phyloP scores from a whole-genome alignment of 2,888 invertebrate species.

The Acleris sparsana region DNA sequence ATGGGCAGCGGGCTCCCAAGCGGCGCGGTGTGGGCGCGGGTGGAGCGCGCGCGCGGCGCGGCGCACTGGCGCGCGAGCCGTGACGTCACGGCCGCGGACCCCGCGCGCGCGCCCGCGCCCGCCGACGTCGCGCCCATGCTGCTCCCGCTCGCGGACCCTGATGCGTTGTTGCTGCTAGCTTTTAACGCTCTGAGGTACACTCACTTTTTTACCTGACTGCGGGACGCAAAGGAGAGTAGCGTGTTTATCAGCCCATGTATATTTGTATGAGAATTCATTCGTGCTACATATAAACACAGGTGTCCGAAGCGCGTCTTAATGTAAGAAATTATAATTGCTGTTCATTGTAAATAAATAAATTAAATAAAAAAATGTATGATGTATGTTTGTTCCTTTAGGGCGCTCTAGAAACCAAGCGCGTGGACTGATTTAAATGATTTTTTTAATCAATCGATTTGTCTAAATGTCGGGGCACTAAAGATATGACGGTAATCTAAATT shows the following conservation, averaged over 20 bases:
- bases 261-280: too few relatives aligned
- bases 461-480: too few relatives aligned
- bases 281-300: too few relatives aligned
- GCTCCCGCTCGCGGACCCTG: conserved; percentile 85
- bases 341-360: too few relatives aligned
- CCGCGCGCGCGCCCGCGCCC: conserved; percentile 86
- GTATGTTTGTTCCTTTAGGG: too few relatives aligned
- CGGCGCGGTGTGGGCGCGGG: conserved; percentile 89
- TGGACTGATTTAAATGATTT: background rate
- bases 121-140: conserved; percentile 88
- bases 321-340: too few relatives aligned
- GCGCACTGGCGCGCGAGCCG: conserved; percentile 87
- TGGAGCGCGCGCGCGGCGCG: conserved; percentile 88
- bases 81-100: conserved; percentile 85
- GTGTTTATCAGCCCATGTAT: too few relatives aligned
- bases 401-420: conserved; percentile 43
- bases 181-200: conserved; percentile 49
- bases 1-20: conserved; percentile 85
- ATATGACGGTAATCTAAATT: too few relatives aligned
- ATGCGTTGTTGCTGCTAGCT: conserved; percentile 81
- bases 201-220: conserved; percentile 44
- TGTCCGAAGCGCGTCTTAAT: too few relatives aligned
- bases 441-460: too few relatives aligned
- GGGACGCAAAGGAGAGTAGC: conserved; percentile 35
- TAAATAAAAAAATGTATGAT: too few relatives aligned